Evolutionary conservation across 1,140 invertebrate species (phyloP), one percentile per base, ranked within the genome.

Genomic region (Physella acuta): DNA sequence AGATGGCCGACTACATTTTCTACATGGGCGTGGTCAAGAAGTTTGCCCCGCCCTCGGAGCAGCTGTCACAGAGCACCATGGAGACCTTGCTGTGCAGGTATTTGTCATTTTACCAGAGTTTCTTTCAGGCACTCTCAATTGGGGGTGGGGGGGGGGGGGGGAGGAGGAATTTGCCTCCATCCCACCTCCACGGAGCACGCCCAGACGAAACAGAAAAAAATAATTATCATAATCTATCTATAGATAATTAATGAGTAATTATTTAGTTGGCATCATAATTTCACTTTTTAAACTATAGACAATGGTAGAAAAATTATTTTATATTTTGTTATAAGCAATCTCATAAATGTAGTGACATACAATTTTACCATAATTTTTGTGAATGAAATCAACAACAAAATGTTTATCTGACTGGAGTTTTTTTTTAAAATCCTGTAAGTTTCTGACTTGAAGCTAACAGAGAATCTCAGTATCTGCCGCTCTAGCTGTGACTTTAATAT

Each of bases 1-100:
- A 66, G 39, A 55, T 66, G 51, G 64, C 64, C 8, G 64, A 66
- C 34, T 66, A 66, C 34, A 56, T 66, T 36, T 66, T 66, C 34
- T 66, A 66, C 51, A 65, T 66, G 52, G 64, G 64, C 36, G 64
- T 66, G 1, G 53, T 56, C 28, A 66, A 66, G 30, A 56, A 66
- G 52, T 66, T 66, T 39, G 64, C 64, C 14, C 64, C 64, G 26
- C 63, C 63, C 26, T 55, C 52, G 4, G 52, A 66, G 26, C 64
- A 66, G 39, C 53, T 66, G 31, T 66, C 64, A 26, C 2, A 28
- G 1, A 36, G 4, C 16, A 66, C 52, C 14, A 36, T 65, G 63
- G 49, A 65, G 24, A 66, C 64, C 0, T 44, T 66, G n/a, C 36
- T 66, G 1, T 66, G 64, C 64, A 66, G 64, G 64, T 66, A 37